Evolutionary conservation across 2,797 vertebrate genomes (phyloP).

Genomic region (Apogon talboti): DNA sequence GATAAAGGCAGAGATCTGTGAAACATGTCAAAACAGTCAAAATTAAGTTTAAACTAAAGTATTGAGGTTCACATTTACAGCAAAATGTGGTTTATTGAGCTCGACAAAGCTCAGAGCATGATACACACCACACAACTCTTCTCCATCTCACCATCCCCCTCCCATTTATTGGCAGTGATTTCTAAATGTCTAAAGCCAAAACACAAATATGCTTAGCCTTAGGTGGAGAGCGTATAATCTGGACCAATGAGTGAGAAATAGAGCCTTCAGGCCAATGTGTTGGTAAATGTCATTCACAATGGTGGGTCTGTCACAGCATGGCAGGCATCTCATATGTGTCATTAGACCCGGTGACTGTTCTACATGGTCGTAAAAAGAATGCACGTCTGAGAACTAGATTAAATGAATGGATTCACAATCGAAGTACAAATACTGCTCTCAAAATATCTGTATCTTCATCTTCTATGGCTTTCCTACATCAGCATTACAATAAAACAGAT

Average conservation of each 20-base stretch:
- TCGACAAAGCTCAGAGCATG: neutral
- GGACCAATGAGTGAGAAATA: slow-evolving; percentile 6
- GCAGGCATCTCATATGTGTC: slow-evolving; percentile 31
- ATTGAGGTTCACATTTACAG: slow-evolving; percentile 5
- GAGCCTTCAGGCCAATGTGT: neutral
- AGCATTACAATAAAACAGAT: too few relatives aligned
- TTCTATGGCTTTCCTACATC: too few relatives aligned
- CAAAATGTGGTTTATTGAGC: neutral
- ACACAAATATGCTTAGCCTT: slow-evolving; percentile 19
- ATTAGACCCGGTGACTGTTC: slow-evolving; percentile 40
- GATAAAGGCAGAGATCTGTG: neutral
- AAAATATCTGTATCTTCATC: too few relatives aligned
- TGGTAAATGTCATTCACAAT: slow-evolving; percentile 14
- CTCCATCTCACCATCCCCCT: neutral
- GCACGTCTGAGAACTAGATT: too few relatives aligned
- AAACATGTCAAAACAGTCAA: slow-evolving; percentile 5
- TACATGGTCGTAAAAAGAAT: slow-evolving; percentile 16
- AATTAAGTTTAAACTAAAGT: neutral
- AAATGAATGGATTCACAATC: too few relatives aligned
- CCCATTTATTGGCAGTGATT: neutral
- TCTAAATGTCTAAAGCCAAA: slow-evolving; percentile 27
- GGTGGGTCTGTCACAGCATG: slow-evolving; percentile 27
- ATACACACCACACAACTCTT: too few relatives aligned
- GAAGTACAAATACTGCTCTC: too few relatives aligned
- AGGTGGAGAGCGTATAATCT: slow-evolving; percentile 11